Base-by-base conservation (phyloP, 2,888 invertebrate species). In the Bruchidius siliquastri region DNA sequence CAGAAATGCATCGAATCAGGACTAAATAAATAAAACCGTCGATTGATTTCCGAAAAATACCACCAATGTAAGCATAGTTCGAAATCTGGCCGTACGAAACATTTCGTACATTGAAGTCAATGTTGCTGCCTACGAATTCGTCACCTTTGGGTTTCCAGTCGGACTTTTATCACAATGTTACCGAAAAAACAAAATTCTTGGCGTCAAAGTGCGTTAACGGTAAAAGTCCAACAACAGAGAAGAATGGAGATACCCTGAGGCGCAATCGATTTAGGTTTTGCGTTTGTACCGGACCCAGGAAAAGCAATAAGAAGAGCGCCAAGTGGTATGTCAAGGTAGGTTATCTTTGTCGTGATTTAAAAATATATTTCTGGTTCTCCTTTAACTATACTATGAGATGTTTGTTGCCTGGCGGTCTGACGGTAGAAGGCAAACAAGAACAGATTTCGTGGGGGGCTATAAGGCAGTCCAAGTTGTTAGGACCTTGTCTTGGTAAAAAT, bases 301-400 rank as follows among this genome's bases (percentile, higher is more conserved):
- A 83, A 72, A 81, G 77, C 72, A 81, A 82, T 83, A 90, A 90
- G 82, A 89, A 89, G 71, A 89, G 88, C 80, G 89, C 91, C 75
- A 88, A 90, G 87, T 92, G 92, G 91, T 92, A 92, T 85, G 91
- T 92, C 82, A 92, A 93, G 92, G 92, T 93, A 90, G 90, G 90
- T 83, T 21, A 2, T 22, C 49, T 49, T 13, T 49, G 49, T 49
- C 49, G 18, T 13, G 18, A 4, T 26, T 26, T 26, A 26, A 26
- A 2, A 26, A 26, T 26, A 26, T 4, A 4, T 4, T 4, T 26
- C 2, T 4, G 2, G 8, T 4, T 26, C 26, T 2, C 2, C 8
- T 4, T 8, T 4, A 26, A 26, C 26, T 26, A 26, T 26, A 26
- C 26, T 26, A n/a, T n/a, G n/a, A n/a, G n/a, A n/a, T n/a, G n/a